Conservation (phyloP, 2,797 vertebrate genomes). For the Tragopan temminckii region DNA sequence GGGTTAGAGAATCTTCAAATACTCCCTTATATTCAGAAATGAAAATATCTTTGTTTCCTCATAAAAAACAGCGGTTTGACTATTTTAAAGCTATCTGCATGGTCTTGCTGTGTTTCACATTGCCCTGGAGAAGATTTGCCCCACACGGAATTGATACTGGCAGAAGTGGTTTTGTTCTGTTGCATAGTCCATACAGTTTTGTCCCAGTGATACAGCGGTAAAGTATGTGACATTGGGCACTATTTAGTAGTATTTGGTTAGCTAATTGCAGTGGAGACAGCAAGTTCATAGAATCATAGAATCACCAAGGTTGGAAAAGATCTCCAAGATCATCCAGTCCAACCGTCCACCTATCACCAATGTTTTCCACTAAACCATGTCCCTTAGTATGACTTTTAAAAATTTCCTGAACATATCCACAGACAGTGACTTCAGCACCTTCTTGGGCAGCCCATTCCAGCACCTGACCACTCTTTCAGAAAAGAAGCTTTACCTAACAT, state of each 20-base stretch:
- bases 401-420: too few species aligned
- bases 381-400: too few species aligned
- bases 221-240: not conserved
- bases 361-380: too few species aligned
- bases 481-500: too few species aligned
- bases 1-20: not conserved
- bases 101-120: not conserved
- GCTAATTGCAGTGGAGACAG: not conserved
- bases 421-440: too few species aligned
- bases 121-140: not conserved
- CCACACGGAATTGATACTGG: not conserved
- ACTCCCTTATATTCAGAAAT: not conserved
- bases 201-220: not conserved
- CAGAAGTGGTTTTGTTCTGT: not conserved
- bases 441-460: too few species aligned
- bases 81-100: not conserved
- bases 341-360: too few species aligned
- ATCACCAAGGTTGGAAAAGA: too few species aligned
- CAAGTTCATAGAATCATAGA: not conserved
- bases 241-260: not conserved
- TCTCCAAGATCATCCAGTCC: too few species aligned
- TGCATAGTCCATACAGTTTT: not conserved
- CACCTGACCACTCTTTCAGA: too few species aligned
- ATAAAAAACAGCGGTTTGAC: not conserved
- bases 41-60: not conserved